Evolutionary conservation across 2,113 vertebrate genomes (phyloP).

Genomic region (Laterallus jamaicensis): DNA sequence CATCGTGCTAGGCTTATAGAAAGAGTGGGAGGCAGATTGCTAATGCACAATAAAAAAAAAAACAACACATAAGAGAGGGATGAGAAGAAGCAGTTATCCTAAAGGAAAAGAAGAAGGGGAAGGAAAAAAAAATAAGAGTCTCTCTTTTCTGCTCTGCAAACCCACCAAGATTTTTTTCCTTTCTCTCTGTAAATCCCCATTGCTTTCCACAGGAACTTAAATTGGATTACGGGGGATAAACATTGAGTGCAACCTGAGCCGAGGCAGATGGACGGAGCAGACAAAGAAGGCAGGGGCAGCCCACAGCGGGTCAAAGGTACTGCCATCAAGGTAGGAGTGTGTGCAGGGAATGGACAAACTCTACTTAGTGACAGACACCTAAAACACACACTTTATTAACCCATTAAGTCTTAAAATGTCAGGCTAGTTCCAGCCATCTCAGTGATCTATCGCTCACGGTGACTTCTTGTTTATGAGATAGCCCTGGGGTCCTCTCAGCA

Average conservation of each 20-base stretch:
- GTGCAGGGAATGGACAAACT: slow-evolving; percentile 45
- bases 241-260: slow-evolving; percentile 65
- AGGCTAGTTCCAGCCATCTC: slow-evolving; percentile 39
- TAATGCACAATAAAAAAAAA: not conserved
- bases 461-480: slow-evolving; percentile 56
- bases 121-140: not conserved
- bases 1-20: not conserved
- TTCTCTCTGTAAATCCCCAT: slow-evolving; percentile 44
- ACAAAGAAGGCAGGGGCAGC: slow-evolving; percentile 34
- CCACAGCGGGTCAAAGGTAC: slow-evolving; percentile 53
- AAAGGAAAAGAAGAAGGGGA: not conserved
- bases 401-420: slow-evolving; percentile 60
- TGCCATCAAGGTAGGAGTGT: slow-evolving; percentile 20
- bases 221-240: slow-evolving; percentile 68
- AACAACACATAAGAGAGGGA: not conserved
- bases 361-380: slow-evolving; percentile 39
- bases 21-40: not conserved
- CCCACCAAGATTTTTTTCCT: not conserved
- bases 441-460: slow-evolving; percentile 2
- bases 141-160: slow-evolving; percentile 10
- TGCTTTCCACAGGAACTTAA: slow-evolving; percentile 59
- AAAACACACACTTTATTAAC: slow-evolving; percentile 58
- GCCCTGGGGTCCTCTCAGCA: slow-evolving; percentile 49
- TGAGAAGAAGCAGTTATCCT: not conserved
- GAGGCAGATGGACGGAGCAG: slow-evolving; percentile 57